Percentiles rank a stretch among this genome's conserved stretches.
phyloP scores from a whole-genome alignment of 1,140 invertebrate species.

The Leguminivora glycinivorella region DNA sequence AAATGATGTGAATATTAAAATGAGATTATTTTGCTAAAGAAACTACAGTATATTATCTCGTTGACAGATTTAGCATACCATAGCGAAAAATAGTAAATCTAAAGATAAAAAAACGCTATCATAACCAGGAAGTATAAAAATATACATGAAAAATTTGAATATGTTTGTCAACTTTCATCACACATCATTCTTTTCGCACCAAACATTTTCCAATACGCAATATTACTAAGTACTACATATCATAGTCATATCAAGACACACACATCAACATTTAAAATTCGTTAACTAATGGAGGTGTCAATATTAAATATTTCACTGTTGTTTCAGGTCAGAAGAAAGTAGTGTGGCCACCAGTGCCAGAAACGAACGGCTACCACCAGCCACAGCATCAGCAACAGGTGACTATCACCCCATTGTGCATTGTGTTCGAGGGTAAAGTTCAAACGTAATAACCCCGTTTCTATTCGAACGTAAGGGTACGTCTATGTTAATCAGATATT shows the following conservation, averaged over 20 bases:
- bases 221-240: no score
- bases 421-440: not conserved
- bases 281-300: no score
- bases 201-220: no score
- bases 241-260: no score
- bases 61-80: slow-evolving; percentile 9
- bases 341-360: slow-evolving; percentile 89
- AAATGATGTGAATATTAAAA: slow-evolving; percentile 1
- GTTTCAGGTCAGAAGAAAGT: slow-evolving; percentile 88
- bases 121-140: not conserved
- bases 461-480: no score
- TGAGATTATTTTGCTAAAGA: not conserved
- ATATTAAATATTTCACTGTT: slow-evolving; percentile 37
- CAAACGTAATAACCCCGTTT: not conserved
- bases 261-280: no score
- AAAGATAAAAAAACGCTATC: not conserved
- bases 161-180: not conserved
- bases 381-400: slow-evolving; percentile 68
- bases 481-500: no score
- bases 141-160: not conserved
- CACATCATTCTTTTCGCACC: not conserved
- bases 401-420: slow-evolving; percentile 27
- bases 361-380: slow-evolving; percentile 82
- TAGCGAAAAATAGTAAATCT: not conserved
- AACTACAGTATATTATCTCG: not conserved